Percentiles rank a stretch among this genome's conserved stretches.
Evolutionary conservation across 2,797 vertebrate species (phyloP).

Genomic region (Bradypodion ventrale): DNA sequence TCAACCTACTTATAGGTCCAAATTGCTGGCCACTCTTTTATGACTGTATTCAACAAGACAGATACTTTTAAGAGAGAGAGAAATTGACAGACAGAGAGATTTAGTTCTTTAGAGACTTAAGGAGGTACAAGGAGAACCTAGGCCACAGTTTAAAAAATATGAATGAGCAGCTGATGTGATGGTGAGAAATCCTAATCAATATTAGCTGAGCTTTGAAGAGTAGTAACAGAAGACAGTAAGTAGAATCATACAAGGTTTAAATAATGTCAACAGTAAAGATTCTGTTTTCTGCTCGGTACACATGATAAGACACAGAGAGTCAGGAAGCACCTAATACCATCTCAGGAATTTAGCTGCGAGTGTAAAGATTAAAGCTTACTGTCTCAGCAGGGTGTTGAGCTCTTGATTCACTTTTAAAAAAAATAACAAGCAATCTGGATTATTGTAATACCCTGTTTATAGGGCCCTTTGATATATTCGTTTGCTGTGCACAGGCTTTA

Average conservation of each 20-base stretch:
- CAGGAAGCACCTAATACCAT: slow-evolving; percentile 62
- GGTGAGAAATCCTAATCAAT: slow-evolving; percentile 52
- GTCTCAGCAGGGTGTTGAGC: slow-evolving; percentile 64
- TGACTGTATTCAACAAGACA: background rate
- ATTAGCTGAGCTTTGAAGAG: slow-evolving; percentile 54
- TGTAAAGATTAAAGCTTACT: slow-evolving; percentile 70
- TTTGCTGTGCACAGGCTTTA: slow-evolving; percentile 46
- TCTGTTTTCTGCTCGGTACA: slow-evolving; percentile 54
- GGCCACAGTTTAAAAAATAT: slow-evolving; percentile 45
- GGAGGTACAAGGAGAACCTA: slow-evolving; percentile 7
- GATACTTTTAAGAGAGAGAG: background rate
- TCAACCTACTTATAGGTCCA: background rate
- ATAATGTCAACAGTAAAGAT: slow-evolving; percentile 57
- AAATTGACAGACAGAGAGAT: background rate
- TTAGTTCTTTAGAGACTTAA: slow-evolving; percentile 20
- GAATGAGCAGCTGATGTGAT: slow-evolving; percentile 49
- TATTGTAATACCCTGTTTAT: slow-evolving; percentile 69
- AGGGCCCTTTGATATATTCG: slow-evolving; percentile 58
- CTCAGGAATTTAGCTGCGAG: slow-evolving; percentile 61
- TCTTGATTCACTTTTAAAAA: slow-evolving; percentile 65
- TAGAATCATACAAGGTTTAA: slow-evolving; percentile 63
- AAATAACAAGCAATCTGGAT: slow-evolving; percentile 63
- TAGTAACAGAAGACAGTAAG: slow-evolving; percentile 60
- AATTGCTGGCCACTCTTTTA: background rate
- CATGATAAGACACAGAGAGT: slow-evolving; percentile 47